Base-by-base conservation (phyloP, 2,888 invertebrate species). In the Drosophila sordidula region DNA sequence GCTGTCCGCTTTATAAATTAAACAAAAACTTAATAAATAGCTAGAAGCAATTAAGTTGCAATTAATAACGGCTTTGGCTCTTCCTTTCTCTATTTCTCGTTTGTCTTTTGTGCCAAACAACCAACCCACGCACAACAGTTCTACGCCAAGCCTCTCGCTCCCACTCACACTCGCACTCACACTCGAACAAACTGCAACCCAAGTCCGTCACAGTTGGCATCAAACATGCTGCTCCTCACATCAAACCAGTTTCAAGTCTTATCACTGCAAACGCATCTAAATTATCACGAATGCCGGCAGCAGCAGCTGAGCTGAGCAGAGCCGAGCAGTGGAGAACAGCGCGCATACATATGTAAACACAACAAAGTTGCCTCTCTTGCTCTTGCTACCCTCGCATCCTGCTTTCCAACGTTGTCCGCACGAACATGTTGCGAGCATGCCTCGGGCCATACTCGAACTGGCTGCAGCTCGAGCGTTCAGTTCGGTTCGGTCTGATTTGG, bases 21-120 rank as follows among this genome's bases (percentile, higher is more conserved):
- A 89, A 86, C 87, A 84, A 89, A 89, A 89, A 85, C 81, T 89
- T 86, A 81, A 74, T 86, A 86, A 81, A 87, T 84, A 86, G 79
- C 85, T 79, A 49, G 55, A 57, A 76, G 85, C 85, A 57, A 72
- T 77, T 55, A 72, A 75, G 82, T 81, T 86, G 85, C 89, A 86
- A 86, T 86, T 86, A 87, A 87, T 87, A 89, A 87, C 70, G 78
- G 80, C 70, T 69, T 79, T 52, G 51, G 16, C 51, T 29, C 8
- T 8, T 6, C 3, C 12, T 1, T 16, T 26, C 36, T 62, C 1
- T 18, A 9, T n/a, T 22, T 22, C 38, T 12, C 26, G 49, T 41
- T 59, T 75, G 68, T 63, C 59, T 59, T 78, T 64, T 63, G 52
- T 50, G 18, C 41, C 55, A 59, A 38, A 26, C 56, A 51, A 25